A percentile compares a stretch with the other conserved stretches of the same genome.
phyloP scores from a whole-genome alignment of 2,113 vertebrate genomes.

The Mirounga angustirostris region DNA sequence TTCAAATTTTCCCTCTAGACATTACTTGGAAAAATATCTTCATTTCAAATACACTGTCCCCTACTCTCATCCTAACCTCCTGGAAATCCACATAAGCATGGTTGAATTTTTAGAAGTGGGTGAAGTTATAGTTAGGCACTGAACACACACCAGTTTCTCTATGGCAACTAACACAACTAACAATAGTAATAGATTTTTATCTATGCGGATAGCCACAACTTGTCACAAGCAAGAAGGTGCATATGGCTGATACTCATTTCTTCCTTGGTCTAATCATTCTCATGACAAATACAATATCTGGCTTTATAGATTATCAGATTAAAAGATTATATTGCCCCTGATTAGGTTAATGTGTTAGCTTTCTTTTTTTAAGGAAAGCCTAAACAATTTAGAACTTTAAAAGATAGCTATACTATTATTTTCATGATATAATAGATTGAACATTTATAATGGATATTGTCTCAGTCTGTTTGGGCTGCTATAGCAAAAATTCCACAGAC shows the following conservation, averaged over 20 bases:
- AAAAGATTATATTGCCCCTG: not conserved
- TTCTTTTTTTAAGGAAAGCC: not conserved
- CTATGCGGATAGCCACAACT: not conserved
- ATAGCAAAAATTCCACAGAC: not conserved
- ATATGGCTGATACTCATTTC: not conserved
- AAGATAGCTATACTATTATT: not conserved
- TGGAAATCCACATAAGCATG: not conserved
- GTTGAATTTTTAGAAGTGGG: not conserved
- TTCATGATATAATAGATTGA: not conserved
- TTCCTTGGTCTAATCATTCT: not conserved
- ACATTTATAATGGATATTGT: not conserved
- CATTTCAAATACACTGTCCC: not conserved
- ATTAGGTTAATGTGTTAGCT: slow-evolving; percentile 18
- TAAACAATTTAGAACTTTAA: slow-evolving; percentile 15
- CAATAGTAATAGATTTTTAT: not conserved
- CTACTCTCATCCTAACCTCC: not conserved
- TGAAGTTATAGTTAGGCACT: not conserved
- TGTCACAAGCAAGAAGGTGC: not conserved
- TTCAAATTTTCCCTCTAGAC: not conserved
- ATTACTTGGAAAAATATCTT: slow-evolving; percentile 17
- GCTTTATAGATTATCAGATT: not conserved
- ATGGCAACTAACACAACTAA: not conserved
- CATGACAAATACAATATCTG: not conserved
- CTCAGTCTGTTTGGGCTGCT: not conserved
- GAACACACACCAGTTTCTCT: not conserved